Evolutionary conservation across 2,797 vertebrate genomes (phyloP), one percentile per base, ranked within the genome.

Genomic region (Thunnus albacares): DNA sequence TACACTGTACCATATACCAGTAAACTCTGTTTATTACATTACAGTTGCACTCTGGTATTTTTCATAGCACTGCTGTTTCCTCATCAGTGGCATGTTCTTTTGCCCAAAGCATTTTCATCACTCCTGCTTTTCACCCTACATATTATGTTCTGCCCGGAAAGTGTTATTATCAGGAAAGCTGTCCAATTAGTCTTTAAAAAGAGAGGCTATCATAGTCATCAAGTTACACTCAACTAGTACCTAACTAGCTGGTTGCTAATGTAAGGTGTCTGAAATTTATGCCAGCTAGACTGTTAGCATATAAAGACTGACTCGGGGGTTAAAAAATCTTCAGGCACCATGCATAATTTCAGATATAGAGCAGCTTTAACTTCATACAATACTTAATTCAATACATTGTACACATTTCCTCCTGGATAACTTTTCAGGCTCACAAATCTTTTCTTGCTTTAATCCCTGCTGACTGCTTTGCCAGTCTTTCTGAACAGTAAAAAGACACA

Each of bases 1-100:
- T 38, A 15, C 18, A 20, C 52, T 53, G 52, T 35, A 24, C 24
- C 78, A 61, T 30, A 69, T 43, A 72, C 17, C 75, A 75, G 51
- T 71, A 51, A 33, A 18, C 65, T 43, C 9, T 17, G 57, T 47
- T 65, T 75, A 63, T 58, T 72, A 41, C 61, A 73, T 83, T 72
- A 66, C 80, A 68, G 2, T 22, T 55, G 18, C 43, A 30, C 41
- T 47, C 55, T 74, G 64, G 69, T 56, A 83, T 85, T 65, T 85
- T 80, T 77, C 56, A 75, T 59, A 41, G 55, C 41, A 68, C 59
- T 73, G 77, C 43, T 80, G 79, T 63, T 85, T 61, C 80, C 78
- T 41, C 33, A 2, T 43, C 62, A 53, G 15, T 60, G 57, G 18
- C 80, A 9, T 70, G 45, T 66, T 78, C 15, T 14, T 43, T 26